Conservation (phyloP, 1,140 invertebrate species). For the Anoplophora glabripennis region DNA sequence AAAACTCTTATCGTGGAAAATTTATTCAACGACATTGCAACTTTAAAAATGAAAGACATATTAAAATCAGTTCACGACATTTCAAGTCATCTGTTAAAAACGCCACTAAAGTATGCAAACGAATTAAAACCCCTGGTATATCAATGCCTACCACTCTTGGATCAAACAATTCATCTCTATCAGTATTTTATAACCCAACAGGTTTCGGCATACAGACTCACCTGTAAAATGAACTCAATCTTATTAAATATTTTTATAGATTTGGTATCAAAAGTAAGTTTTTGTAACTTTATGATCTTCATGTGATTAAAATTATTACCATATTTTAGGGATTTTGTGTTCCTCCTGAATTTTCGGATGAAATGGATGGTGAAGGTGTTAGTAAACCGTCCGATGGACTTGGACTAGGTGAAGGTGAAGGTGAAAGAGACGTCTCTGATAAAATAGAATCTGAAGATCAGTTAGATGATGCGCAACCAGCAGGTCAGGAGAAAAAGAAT, state of each 20-base stretch:
- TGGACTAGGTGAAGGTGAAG: constrained; percentile 90
- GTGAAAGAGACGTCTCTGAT: constrained; percentile 92
- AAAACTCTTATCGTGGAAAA: constrained; percentile 61
- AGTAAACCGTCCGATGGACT: constrained; percentile 65
- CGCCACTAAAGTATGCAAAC: constrained; percentile 12
- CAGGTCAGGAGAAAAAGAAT: constrained; percentile 67
- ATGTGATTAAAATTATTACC: background rate
- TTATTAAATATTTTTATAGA: constrained; percentile 83
- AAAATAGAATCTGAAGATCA: constrained; percentile 91
- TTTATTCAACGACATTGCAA: constrained; percentile 56
- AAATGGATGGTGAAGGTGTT: constrained; percentile 58
- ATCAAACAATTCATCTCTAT: constrained; percentile 71
- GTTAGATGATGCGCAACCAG: constrained; percentile 80
- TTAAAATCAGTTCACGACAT: constrained; percentile 25
- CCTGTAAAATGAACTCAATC: constrained; percentile 80
- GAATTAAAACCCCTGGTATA: constrained; percentile 32
- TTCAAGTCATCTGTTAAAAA: constrained; percentile 15
- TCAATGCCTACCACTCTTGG: constrained; percentile 64
- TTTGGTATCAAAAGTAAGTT: constrained; percentile 70
- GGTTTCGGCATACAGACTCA: constrained; percentile 70
- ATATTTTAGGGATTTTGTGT: constrained; percentile 47
- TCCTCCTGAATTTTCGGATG: constrained; percentile 76
- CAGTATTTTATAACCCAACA: constrained; percentile 78
- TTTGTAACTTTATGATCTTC: background rate
- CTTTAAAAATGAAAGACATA: constrained; percentile 54